Conservation (phyloP, 2,797 vertebrate species). For the Anguilla megastoma region DNA sequence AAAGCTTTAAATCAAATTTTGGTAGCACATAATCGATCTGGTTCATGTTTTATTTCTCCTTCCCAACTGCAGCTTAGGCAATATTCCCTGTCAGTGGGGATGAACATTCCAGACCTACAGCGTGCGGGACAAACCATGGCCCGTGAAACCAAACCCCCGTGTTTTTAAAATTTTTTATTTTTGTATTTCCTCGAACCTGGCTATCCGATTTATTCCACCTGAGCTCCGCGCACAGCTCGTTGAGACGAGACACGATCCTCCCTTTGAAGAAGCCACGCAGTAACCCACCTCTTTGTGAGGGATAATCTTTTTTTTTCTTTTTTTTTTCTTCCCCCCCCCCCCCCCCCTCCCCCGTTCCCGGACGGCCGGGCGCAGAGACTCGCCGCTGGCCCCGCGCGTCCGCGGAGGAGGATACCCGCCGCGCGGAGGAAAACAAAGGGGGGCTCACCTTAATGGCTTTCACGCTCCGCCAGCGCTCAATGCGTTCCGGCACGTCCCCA, state of each 20-base stretch:
- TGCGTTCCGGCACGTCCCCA: constrained; percentile 24
- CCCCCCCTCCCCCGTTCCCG: not conserved
- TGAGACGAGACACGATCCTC: not conserved
- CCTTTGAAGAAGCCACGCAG: constrained; percentile 19
- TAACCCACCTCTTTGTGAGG: constrained; percentile 16
- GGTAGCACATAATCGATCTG: not conserved
- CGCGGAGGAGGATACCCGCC: constrained; percentile 21
- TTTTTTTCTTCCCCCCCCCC: no score
- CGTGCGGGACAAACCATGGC: not conserved
- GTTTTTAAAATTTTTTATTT: not conserved
- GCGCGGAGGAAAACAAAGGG: not conserved
- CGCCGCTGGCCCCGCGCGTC: not conserved
- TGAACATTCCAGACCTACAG: constrained; percentile 11
- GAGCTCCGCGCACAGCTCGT: not conserved
- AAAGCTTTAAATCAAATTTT: not conserved
- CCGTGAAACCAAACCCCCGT: constrained; percentile 1
- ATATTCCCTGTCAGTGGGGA: not conserved
- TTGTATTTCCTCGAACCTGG: not conserved
- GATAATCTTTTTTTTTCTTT: not conserved
- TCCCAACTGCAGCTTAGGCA: not conserved
- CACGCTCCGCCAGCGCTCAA: constrained; percentile 26
- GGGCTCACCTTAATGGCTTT: constrained; percentile 34
- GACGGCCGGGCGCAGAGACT: not conserved
- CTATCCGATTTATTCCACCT: constrained; percentile 6
- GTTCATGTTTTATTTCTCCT: no score